Evolutionary conservation across 2,888 invertebrate species (phyloP).

Genomic region (Himalopsyche japonica): DNA sequence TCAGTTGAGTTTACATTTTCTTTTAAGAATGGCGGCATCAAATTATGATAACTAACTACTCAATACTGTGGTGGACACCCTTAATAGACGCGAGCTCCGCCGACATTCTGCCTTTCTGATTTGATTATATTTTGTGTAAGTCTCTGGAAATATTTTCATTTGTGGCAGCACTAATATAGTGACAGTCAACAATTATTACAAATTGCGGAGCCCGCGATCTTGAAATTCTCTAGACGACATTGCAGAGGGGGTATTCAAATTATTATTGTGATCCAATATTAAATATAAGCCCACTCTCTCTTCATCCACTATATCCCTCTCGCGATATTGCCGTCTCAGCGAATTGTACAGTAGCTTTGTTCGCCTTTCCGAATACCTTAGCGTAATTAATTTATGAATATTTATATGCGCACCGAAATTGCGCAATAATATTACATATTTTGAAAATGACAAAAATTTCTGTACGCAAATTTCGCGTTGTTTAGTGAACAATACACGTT

Average conservation of each 20-base stretch:
- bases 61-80: no score
- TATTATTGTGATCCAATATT: background rate
- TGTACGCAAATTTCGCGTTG: background rate
- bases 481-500: background rate
- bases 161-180: slow-evolving; percentile 1
- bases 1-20: no score
- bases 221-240: background rate
- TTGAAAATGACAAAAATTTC: background rate
- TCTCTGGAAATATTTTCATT: background rate
- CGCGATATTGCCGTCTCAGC: background rate
- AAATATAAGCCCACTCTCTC: background rate
- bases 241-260: background rate
- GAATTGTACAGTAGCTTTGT: background rate
- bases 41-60: no score
- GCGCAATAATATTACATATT: background rate
- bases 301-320: background rate
- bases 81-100: background rate
- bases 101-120: slow-evolving; percentile 2
- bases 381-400: background rate
- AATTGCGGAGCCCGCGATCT: background rate
- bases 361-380: background rate
- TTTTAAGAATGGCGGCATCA: no score
- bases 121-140: slow-evolving; percentile 14
- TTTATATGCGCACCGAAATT: background rate
- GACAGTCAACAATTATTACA: background rate